Evolutionary conservation across 1,140 invertebrate genomes (phyloP).

Genomic region (Camponotus floridanus): DNA sequence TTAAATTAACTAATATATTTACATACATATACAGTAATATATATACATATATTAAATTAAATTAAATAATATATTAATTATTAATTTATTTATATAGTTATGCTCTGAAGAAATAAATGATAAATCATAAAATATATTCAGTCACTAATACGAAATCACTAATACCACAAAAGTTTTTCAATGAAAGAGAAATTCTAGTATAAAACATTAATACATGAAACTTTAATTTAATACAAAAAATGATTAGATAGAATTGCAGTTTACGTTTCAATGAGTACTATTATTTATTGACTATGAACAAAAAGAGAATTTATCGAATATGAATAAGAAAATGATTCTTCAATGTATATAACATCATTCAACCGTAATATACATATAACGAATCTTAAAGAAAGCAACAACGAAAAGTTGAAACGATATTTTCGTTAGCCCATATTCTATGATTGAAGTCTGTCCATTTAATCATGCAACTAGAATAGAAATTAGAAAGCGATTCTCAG

Average conservation of each 20-base stretch:
- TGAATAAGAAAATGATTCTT: background rate
- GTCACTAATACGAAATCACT: background rate
- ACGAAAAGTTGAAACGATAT: background rate
- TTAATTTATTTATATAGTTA: too few relatives aligned
- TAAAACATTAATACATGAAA: too few relatives aligned
- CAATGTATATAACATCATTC: background rate
- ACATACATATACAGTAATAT: too few relatives aligned
- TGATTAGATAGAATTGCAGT: too few relatives aligned
- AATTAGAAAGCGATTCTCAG: conserved; percentile 48
- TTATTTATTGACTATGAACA: background rate
- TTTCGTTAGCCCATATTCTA: background rate
- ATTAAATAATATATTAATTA: too few relatives aligned
- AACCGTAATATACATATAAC: background rate
- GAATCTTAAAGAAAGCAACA: conserved; percentile 49
- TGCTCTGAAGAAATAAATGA: background rate
- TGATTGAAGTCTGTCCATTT: conserved; percentile 2
- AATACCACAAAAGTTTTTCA: background rate
- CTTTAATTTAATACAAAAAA: too few relatives aligned
- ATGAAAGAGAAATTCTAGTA: too few relatives aligned
- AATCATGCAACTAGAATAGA: conserved; percentile 50
- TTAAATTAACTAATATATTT: too few relatives aligned
- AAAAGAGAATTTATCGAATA: background rate
- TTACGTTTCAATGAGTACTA: too few relatives aligned
- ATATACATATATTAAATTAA: too few relatives aligned
- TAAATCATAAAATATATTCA: background rate